Evolutionary conservation across 2,797 vertebrate species (phyloP).

Genomic region (Hemibagrus guttatus): DNA sequence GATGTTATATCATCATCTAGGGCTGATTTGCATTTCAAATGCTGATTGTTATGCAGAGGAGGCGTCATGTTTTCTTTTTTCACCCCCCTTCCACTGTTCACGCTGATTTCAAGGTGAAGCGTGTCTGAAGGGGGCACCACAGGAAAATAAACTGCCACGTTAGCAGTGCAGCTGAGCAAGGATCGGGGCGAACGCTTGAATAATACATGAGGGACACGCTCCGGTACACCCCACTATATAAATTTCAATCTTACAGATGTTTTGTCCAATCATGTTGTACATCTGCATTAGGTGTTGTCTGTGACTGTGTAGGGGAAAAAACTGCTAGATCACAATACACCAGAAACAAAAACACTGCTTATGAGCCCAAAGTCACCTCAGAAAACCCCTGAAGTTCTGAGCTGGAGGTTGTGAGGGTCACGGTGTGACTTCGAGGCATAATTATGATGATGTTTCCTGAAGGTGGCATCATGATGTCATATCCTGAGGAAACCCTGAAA

Average conservation of each 20-base stretch:
- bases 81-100: not conserved
- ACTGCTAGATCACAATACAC: not conserved
- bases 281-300: not conserved
- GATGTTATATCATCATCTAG: constrained; percentile 37
- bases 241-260: constrained; percentile 3
- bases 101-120: constrained; percentile 50
- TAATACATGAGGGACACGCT: constrained; percentile 15
- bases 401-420: not conserved
- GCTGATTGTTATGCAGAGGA: constrained; percentile 46
- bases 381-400: not conserved
- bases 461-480: constrained; percentile 19
- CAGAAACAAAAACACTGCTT: not conserved
- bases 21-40: constrained; percentile 57
- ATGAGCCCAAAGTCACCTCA: not conserved
- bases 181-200: constrained; percentile 1
- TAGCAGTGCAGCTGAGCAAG: constrained; percentile 13
- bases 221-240: constrained; percentile 11
- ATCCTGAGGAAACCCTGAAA: constrained; percentile 10
- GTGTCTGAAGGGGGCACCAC: constrained; percentile 37
- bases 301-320: not conserved
- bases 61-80: not conserved
- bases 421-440: not conserved
- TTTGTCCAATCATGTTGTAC: constrained; percentile 17
- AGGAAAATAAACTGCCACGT: constrained; percentile 40
- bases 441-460: constrained; percentile 17